A percentile compares a stretch with the other conserved stretches of the same genome.
Evolutionary conservation across 2,797 vertebrate genomes (phyloP).

Genomic region (Champsocephalus esox): DNA sequence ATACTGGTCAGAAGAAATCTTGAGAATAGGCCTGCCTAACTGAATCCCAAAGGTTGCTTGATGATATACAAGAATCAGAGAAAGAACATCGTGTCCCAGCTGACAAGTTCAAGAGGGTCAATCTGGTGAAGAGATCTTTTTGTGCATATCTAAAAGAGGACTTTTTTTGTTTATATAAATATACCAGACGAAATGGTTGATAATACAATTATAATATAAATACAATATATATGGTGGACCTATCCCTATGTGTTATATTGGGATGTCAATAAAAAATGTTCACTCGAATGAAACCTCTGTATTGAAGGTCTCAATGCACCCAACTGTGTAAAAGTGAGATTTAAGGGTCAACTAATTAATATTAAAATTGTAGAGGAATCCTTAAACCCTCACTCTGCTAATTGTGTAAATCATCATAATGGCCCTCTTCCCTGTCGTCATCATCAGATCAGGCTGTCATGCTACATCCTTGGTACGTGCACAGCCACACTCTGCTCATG

Average conservation of each 20-base stretch:
- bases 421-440: conserved; percentile 42
- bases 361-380: neutral
- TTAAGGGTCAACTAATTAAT: neutral
- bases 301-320: neutral
- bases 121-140: neutral
- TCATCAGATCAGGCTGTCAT: conserved; percentile 72
- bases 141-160: neutral
- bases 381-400: conserved; percentile 37
- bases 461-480: conserved; percentile 91
- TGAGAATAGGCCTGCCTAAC: neutral
- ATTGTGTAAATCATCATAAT: conserved; percentile 41
- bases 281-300: neutral
- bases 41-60: neutral
- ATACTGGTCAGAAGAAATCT: neutral
- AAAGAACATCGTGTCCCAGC: conserved; percentile 41
- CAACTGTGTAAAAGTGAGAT: neutral
- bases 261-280: too few relatives aligned
- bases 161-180: neutral
- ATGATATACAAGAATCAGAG: conserved; percentile 6
- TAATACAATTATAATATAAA: too few relatives aligned
- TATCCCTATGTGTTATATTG: neutral
- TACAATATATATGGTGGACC: too few relatives aligned
- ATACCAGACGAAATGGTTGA: neutral
- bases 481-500: conserved; percentile 90
- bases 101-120: neutral